Percentiles rank a stretch among this genome's conserved stretches.
Conservation (phyloP, 2,888 invertebrate species). For the Watsonalla cultraria region DNA sequence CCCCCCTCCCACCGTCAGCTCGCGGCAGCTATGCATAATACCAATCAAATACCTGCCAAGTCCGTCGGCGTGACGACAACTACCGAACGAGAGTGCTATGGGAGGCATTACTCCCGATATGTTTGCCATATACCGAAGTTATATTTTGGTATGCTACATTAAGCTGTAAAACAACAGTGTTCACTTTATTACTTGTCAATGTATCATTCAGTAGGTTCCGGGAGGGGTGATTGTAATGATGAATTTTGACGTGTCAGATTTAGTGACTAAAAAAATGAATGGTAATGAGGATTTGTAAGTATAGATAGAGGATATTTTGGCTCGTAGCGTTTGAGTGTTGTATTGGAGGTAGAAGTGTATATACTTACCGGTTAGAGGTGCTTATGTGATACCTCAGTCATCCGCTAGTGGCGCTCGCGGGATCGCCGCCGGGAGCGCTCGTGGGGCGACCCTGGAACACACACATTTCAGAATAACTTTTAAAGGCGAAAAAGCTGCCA, state of each 20-base stretch:
- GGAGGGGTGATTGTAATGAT: slow-evolving; percentile 21
- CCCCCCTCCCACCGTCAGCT: slow-evolving; percentile 32
- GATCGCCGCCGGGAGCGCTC: slow-evolving; percentile 68
- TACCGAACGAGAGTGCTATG: slow-evolving; percentile 69
- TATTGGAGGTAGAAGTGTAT: slow-evolving; percentile 10
- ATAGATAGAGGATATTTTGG: slow-evolving; percentile 5
- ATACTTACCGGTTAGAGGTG: slow-evolving; percentile 71
- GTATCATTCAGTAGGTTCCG: slow-evolving; percentile 35
- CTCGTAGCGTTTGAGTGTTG: slow-evolving; percentile 12
- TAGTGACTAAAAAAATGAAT: slow-evolving; percentile 7
- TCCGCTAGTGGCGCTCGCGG: slow-evolving; percentile 68
- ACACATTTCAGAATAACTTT: neutral
- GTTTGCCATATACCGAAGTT: slow-evolving; percentile 72
- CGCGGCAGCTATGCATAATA: slow-evolving; percentile 68
- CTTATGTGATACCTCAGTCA: slow-evolving; percentile 78
- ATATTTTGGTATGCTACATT: slow-evolving; percentile 72
- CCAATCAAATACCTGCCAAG: slow-evolving; percentile 76
- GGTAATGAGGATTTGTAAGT: slow-evolving; percentile 7
- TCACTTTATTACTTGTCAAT: slow-evolving; percentile 70
- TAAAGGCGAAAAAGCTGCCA: neutral
- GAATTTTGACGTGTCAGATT: neutral
- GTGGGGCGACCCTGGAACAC: slow-evolving; percentile 52
- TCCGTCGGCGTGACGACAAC: slow-evolving; percentile 76
- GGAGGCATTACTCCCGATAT: slow-evolving; percentile 63
- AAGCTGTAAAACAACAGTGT: slow-evolving; percentile 76